phyloP scores from a whole-genome alignment of 2,888 invertebrate genomes.

The Serripes groenlandicus region DNA sequence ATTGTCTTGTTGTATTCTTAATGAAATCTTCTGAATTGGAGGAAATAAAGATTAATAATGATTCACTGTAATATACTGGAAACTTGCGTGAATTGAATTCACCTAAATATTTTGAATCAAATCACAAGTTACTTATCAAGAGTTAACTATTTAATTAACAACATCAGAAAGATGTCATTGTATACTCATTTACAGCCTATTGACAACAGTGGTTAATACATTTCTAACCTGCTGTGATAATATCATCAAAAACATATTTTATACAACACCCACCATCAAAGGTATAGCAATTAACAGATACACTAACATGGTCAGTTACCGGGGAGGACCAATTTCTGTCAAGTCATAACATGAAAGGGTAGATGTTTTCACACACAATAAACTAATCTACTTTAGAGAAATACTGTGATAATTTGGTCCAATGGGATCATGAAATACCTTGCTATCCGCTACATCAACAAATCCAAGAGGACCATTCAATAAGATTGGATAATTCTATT shows the following conservation, averaged over 20 bases:
- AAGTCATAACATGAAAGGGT: conserved; percentile 21
- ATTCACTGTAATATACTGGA: too few relatives aligned
- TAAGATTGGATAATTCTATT: conserved; percentile 21
- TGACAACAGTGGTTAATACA: conserved; percentile 6
- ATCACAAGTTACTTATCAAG: background rate
- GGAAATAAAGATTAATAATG: too few relatives aligned
- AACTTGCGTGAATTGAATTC: too few relatives aligned
- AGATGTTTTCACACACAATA: conserved; percentile 23
- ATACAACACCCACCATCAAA: background rate
- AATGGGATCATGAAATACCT: conserved; percentile 9
- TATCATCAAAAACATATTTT: conserved; percentile 17
- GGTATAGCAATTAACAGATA: conserved; percentile 18
- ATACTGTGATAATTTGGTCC: conserved; percentile 18
- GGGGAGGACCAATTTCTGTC: background rate
- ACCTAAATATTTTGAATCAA: too few relatives aligned
- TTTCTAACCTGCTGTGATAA: conserved; percentile 8
- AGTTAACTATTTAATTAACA: too few relatives aligned
- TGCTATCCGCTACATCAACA: conserved; percentile 24
- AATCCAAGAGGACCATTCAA: background rate
- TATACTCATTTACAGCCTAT: background rate
- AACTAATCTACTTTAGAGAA: conserved; percentile 20
- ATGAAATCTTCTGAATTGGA: too few relatives aligned
- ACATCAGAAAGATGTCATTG: background rate
- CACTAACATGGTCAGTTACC: background rate
- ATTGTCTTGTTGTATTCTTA: too few relatives aligned